Evolutionary conservation across 2,888 invertebrate genomes (phyloP), one percentile per base, ranked within the genome.

Genomic region (Linyphia triangularis): DNA sequence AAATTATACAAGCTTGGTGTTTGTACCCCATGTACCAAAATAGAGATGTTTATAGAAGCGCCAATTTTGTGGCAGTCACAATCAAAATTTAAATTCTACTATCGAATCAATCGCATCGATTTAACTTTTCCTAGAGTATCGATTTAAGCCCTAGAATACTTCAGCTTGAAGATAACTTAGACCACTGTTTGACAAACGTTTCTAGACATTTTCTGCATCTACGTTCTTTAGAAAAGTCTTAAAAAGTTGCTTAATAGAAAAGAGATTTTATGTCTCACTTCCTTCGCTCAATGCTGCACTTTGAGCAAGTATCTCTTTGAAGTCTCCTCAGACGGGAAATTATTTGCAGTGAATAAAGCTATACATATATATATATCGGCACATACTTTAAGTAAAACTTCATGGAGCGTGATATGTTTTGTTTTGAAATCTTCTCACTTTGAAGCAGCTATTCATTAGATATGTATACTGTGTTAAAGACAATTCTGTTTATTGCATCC

Each of bases 291-390:
- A 22, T 37, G 37, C 24, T 77, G 26, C 78, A 9, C 65, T 67
- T 67, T 79, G 26, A 79, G 51, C 30, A 30, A 43, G 37, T 77
- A 77, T 79, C 67, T 65, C 30, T 79, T 67, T 43, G 57, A 19
- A 75, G 33, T 30, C 37, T 19, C 40, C 13, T 37, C 51, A 51
- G 43, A 65, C 78, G 78, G 51, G 78, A 79, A 79, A 79, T 79
- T 79, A 79, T 79, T 51, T 43, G 16, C 30, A 79, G 51, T 79
- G 67, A 79, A 67, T 79, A 51, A 67, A 37, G 40, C 40, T 2
- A 51, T n/a, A n/a, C n/a, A n/a, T n/a, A n/a, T n/a, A n/a, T n/a
- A n/a, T n/a, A n/a, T n/a, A n/a, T 40, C 26, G 24, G n/a, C 19
- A 19, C 2, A 65, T 10, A 28, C 30, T 24, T 26, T 19, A 24